Evolutionary conservation across 2,113 vertebrate species (phyloP), one percentile per base, ranked within the genome.

Genomic region (Pteruthius melanotis): DNA sequence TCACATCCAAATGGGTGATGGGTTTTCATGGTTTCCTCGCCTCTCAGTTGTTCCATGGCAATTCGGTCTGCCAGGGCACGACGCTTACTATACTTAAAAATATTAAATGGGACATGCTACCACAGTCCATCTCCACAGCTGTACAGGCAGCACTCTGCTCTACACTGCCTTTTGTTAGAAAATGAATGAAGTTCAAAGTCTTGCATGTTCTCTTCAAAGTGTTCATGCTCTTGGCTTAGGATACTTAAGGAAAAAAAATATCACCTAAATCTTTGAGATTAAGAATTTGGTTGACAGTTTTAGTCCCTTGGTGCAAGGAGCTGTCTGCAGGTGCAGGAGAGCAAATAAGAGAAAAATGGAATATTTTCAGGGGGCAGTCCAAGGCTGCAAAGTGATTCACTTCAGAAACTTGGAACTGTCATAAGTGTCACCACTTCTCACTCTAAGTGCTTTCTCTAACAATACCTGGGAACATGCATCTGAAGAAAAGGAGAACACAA

Each of bases 321-420:
- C 42, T 94, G 64, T 94, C 83, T 81, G 52, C 59, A 84, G 64
- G 72, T 86, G 53, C 45, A 78, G 60, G 54, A 89, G 54, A 93
- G 64, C 54, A 95, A 89, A 95, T 89, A 91, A 80, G 71, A 94
- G 89, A 92, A 92, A 94, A 95, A 92, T 76, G 9, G 91, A 76
- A 65, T 83, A 92, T 94, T 95, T 96, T 94, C 59, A 88, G 22
- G 75, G 86, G 86, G 53, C 71, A 88, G 71, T 90, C 37, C 71
- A 90, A 54, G 69, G 47, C 68, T 81, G 64, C 0, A 0, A 70
- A 83, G 42, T 74, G 87, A 92, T 87, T 95, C 83, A 92, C 35
- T 93, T 91, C 47, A 87, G 37, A 71, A 94, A 81, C 68, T 78
- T 77, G 69, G 72, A 93, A 78, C 64, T 91, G 80, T 80, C 81